These are phyloP conservation scores for Solea senegalensis DNA, from an alignment of 2,113 vertebrate species.

Conservation along the genomic window DNA sequence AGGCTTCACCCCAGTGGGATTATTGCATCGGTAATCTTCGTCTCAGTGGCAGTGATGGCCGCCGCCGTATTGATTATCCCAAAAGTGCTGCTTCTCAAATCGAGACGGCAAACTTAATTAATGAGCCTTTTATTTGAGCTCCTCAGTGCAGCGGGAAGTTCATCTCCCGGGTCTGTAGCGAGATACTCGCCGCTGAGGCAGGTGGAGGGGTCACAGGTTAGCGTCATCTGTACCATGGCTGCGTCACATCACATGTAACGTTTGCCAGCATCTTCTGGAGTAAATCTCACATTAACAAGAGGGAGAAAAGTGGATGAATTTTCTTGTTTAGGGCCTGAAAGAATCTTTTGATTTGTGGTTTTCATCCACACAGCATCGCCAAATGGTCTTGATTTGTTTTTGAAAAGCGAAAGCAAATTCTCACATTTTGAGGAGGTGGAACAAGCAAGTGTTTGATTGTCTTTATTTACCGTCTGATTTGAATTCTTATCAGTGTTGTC, in stretches of 20 bases:
- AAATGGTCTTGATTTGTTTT: not conserved
- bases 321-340: no score
- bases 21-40: constrained; percentile 74
- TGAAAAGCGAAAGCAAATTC: not conserved
- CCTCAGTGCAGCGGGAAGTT: constrained; percentile 17
- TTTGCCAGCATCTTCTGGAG: constrained; percentile 73
- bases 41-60: constrained; percentile 57
- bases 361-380: constrained; percentile 14
- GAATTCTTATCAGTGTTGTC: constrained; percentile 7
- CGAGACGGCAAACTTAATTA: constrained; percentile 68
- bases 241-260: constrained; percentile 44
- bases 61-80: constrained; percentile 77
- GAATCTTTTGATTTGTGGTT: no score
- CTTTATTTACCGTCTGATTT: not conserved
- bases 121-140: constrained; percentile 48
- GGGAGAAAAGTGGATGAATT: no score
- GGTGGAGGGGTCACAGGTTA: constrained; percentile 65
- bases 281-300: constrained; percentile 29
- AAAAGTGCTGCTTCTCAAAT: constrained; percentile 77
- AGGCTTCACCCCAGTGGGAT: constrained; percentile 76
- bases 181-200: constrained; percentile 75
- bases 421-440: not conserved
- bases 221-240: constrained; percentile 24
- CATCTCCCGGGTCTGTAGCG: constrained; percentile 15
- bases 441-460: not conserved